These are phyloP conservation scores for Capitulum mitella DNA, from an alignment of 2,888 invertebrate species.

Conservation along the genomic window DNA sequence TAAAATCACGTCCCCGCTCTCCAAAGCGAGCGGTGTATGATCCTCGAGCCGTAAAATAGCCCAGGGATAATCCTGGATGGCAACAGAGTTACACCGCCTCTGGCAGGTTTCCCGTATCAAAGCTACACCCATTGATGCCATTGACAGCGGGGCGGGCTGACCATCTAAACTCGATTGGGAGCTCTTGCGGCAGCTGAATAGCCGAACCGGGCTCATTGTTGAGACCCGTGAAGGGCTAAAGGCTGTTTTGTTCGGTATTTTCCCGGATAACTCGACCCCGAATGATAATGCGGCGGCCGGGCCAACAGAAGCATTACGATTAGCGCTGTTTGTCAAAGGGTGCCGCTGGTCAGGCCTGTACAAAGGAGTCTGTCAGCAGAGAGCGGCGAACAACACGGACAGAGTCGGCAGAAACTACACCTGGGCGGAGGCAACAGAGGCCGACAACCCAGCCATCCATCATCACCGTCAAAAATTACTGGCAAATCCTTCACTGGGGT, in stretches of 20 bases:
- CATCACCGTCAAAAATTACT: no score
- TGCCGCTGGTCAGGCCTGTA: neutral
- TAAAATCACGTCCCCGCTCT: no score
- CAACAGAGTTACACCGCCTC: no score
- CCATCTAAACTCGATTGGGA: neutral
- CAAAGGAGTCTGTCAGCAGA: neutral
- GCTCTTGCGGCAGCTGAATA: neutral
- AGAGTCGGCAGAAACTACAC: no score
- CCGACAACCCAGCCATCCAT: no score
- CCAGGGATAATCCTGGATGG: neutral
- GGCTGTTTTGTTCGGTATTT: neutral
- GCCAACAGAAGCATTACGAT: neutral
- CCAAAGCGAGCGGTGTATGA: neutral
- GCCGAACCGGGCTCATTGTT: neutral
- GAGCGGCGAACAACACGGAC: no score
- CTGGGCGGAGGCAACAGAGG: no score
- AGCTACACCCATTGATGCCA: neutral
- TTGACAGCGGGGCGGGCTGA: neutral
- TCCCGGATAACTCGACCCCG: no score
- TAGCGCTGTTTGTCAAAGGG: conserved; percentile 8
- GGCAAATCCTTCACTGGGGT: no score
- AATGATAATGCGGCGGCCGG: neutral
- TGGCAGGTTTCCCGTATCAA: neutral
- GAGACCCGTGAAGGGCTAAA: neutral
- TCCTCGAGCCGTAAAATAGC: neutral